Evolutionary conservation across 2,113 vertebrate genomes (phyloP), one percentile per base, ranked within the genome.

Genomic region (Callipepla squamata): DNA sequence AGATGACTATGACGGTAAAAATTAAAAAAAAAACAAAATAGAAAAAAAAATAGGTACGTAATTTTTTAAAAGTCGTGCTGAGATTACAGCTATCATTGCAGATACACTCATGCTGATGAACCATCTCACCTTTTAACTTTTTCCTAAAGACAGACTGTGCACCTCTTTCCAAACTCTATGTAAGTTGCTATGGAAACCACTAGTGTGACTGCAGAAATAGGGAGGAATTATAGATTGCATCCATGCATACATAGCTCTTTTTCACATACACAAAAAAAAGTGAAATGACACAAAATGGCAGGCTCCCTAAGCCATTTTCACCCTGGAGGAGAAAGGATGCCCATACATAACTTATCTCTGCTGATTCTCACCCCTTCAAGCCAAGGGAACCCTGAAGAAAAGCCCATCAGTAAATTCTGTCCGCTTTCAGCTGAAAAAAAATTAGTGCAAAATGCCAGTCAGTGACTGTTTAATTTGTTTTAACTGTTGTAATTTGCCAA

Each of bases 101-200:
- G 19, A 34, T 40, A 45, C 1, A 0, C 69, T 76, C 22, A 20
- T 61, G 63, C 32, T 66, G 36, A 87, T 0, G 3, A 92, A 8
- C 12, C 34, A n/a, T 7, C 47, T 40, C n/a, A 34, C 22, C 40
- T 75, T 80, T 75, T 34, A 81, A 48, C 19, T 25, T 89, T 84
- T 28, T 66, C 38, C 21, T 7, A 92, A 19, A 17, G n/a, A n/a
- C 50, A 77, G 42, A 9, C 67, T 53, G n/a, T 38, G 36, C 1
- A 2, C 30, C 6, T 70, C 22, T 22, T 73, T 76, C 48, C 57
- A 87, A 81, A 89, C 28, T 81, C 34, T 15, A 61, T 40, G 44
- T 36, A 82, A 85, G 89, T 96, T 94, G 66, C 81, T 81, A 91
- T 76, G 89, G 94, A 93, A 89, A 96, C 91, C 66, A 82, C 59